Conservation (phyloP, 1,140 invertebrate species). For the Ostrea edulis region DNA sequence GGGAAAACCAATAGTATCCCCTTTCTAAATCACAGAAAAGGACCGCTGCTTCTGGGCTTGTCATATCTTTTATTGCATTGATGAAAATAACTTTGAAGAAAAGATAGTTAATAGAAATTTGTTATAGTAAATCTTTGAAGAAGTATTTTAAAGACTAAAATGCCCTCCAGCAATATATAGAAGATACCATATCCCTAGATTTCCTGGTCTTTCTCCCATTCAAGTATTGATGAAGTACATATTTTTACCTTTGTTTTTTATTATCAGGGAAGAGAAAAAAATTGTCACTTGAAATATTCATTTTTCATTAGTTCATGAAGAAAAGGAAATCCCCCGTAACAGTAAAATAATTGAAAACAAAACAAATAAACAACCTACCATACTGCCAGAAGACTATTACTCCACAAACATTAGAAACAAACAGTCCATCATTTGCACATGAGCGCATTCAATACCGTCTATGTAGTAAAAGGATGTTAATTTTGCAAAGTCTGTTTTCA, state of each 20-base stretch:
- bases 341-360: not conserved
- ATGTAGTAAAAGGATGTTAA: slow-evolving; percentile 14
- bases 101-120: slow-evolving; percentile 12
- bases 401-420: not conserved
- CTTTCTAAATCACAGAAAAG: not conserved
- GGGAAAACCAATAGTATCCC: not conserved
- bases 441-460: not conserved
- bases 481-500: not conserved
- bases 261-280: not conserved
- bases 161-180: not conserved
- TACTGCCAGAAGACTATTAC: not conserved
- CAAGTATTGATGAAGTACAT: not conserved
- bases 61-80: not conserved
- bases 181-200: not conserved
- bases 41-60: not conserved
- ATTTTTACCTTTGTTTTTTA: slow-evolving; percentile 25
- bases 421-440: slow-evolving; percentile 28
- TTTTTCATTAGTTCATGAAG: not conserved
- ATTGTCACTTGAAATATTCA: not conserved
- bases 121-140: not conserved
- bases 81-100: slow-evolving; percentile 29
- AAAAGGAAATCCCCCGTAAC: not conserved
- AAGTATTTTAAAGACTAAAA: slow-evolving; percentile 13
- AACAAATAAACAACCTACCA: slow-evolving; percentile 9
- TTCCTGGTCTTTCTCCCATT: not conserved